Conservation (phyloP, 2,888 invertebrate genomes). For the Tetragonisca angustula region DNA sequence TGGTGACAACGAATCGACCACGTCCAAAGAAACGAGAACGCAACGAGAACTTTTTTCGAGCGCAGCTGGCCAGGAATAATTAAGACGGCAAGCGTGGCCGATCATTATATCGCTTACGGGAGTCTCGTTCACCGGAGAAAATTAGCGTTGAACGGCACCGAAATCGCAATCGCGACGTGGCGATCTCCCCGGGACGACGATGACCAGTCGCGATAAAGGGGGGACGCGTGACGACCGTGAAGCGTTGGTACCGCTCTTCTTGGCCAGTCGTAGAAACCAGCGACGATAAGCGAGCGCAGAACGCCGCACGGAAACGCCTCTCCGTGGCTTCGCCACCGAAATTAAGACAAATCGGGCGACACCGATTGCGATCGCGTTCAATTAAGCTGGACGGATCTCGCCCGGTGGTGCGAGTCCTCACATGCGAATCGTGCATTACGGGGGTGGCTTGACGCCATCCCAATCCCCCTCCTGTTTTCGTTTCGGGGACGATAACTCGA, state of each 20-base stretch:
- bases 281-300: constrained; percentile 53
- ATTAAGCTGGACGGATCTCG: constrained; percentile 70
- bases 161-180: constrained; percentile 53
- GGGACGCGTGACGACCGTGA: constrained; percentile 60
- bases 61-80: constrained; percentile 43
- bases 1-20: too few relatives aligned
- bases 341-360: constrained; percentile 80
- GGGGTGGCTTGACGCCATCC: constrained; percentile 27
- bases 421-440: constrained; percentile 79
- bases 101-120: constrained; percentile 52
- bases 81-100: constrained; percentile 39
- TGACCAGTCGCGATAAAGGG: constrained; percentile 54
- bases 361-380: constrained; percentile 79
- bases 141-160: constrained; percentile 56
- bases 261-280: constrained; percentile 12
- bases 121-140: constrained; percentile 39
- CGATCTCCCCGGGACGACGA: constrained; percentile 54
- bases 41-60: not conserved
- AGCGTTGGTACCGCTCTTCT: constrained; percentile 40
- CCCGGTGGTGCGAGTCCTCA: constrained; percentile 55
- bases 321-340: constrained; percentile 64
- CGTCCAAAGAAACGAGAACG: too few relatives aligned
- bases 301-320: constrained; percentile 3
- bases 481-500: constrained; percentile 67
- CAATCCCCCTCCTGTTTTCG: constrained; percentile 43